Conservation (phyloP, 2,888 invertebrate species). For the Bombylius major region DNA sequence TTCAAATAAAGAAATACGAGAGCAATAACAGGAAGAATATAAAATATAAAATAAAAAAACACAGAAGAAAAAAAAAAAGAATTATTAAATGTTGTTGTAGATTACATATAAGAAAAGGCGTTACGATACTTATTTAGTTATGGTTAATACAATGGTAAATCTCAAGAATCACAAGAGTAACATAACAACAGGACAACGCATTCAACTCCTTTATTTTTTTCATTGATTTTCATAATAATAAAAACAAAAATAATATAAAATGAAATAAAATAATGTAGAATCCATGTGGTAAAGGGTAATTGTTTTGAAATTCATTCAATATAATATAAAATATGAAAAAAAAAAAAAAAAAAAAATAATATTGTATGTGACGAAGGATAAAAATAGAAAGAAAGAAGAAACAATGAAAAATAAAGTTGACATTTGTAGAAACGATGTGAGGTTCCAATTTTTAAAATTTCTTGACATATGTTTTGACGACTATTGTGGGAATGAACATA, state of each 20-base stretch:
- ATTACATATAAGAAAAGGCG: neutral
- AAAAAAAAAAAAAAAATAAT: neutral
- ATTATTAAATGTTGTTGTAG: too few species aligned
- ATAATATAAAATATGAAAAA: neutral
- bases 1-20: too few species aligned
- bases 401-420: neutral
- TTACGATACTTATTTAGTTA: neutral
- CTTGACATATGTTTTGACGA: neutral
- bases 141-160: neutral
- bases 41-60: too few species aligned
- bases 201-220: too few species aligned
- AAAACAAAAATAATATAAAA: too few species aligned
- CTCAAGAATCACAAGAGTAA: neutral
- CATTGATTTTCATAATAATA: too few species aligned
- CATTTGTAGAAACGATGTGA: neutral
- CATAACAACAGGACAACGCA: too few species aligned
- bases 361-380: neutral
- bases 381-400: neutral
- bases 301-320: too few species aligned
- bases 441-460: neutral
- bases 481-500: neutral
- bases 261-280: too few species aligned
- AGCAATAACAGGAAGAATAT: too few species aligned
- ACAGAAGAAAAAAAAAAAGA: too few species aligned
- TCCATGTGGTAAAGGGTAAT: too few species aligned